These are phyloP conservation scores for Melinaea menophilus DNA, from an alignment of 2,888 invertebrate species.

Conservation along the genomic window DNA sequence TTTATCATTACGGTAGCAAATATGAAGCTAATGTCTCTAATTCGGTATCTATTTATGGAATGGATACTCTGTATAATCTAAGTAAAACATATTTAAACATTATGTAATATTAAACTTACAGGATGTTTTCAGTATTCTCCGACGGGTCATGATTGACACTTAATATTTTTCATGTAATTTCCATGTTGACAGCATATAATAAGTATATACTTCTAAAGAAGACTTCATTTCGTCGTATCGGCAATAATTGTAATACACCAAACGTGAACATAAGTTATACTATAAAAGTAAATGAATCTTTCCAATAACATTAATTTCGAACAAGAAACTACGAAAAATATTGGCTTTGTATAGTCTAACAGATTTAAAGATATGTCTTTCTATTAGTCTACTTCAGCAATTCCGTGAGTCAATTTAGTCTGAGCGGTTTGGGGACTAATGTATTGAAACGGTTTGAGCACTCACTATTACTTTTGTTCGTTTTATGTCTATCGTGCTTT, in stretches of 20 bases:
- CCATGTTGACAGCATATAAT: too few species aligned
- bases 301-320: not conserved
- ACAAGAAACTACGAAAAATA: not conserved
- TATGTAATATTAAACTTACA: too few species aligned
- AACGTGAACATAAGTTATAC: not conserved
- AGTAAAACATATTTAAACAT: too few species aligned
- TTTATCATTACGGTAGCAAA: constrained; percentile 72
- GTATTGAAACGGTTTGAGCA: constrained; percentile 28
- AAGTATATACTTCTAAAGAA: too few species aligned
- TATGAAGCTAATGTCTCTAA: constrained; percentile 50
- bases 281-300: not conserved
- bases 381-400: constrained; percentile 27
- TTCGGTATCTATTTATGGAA: constrained; percentile 14
- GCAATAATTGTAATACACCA: not conserved
- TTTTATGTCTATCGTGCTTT: constrained; percentile 25
- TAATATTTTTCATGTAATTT: too few species aligned
- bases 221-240: too few species aligned
- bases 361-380: constrained; percentile 23
- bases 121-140: too few species aligned
- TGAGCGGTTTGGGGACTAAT: constrained; percentile 26
- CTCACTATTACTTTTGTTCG: constrained; percentile 21
- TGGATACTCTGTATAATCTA: too few species aligned
- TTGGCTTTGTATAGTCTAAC: not conserved
- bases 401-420: constrained; percentile 27
- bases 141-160: too few species aligned